A percentile compares a stretch with the other conserved stretches of the same genome.
These are phyloP conservation scores for Gastrophryne carolinensis DNA, from an alignment of 2,797 vertebrate genomes.

Conservation along the genomic window DNA sequence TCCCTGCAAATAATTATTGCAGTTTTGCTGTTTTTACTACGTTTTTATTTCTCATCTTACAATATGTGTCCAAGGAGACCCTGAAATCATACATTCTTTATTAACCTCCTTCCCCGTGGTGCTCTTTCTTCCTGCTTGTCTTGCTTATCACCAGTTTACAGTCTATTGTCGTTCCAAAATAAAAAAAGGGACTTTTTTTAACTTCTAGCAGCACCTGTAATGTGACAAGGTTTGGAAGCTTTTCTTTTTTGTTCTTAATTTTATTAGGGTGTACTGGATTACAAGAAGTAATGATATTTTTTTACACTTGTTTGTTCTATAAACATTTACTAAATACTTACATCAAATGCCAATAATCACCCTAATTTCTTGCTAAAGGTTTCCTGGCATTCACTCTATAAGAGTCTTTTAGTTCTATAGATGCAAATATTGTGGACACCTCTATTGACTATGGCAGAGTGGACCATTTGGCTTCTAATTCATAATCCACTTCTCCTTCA, in stretches of 20 bases:
- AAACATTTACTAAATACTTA: no score
- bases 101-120: slow-evolving; percentile 33
- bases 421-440: no score
- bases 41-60: slow-evolving; percentile 47
- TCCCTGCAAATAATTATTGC: slow-evolving; percentile 48
- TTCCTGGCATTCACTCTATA: no score
- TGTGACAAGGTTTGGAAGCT: not conserved
- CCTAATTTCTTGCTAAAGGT: no score
- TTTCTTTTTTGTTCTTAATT: not conserved
- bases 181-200: slow-evolving; percentile 17
- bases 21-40: slow-evolving; percentile 47
- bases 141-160: slow-evolving; percentile 42
- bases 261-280: not conserved
- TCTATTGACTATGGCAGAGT: no score
- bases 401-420: no score
- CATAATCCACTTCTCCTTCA: no score
- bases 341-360: no score
- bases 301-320: not conserved
- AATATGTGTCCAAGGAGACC: slow-evolving; percentile 37
- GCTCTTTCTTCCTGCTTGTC: slow-evolving; percentile 14
- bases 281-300: not conserved
- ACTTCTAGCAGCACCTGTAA: slow-evolving; percentile 6
- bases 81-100: slow-evolving; percentile 48
- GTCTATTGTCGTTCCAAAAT: slow-evolving; percentile 10
- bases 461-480: no score